These are phyloP conservation scores for Clangula hyemalis DNA, from an alignment of 2,797 vertebrate genomes.

Conservation along the genomic window DNA sequence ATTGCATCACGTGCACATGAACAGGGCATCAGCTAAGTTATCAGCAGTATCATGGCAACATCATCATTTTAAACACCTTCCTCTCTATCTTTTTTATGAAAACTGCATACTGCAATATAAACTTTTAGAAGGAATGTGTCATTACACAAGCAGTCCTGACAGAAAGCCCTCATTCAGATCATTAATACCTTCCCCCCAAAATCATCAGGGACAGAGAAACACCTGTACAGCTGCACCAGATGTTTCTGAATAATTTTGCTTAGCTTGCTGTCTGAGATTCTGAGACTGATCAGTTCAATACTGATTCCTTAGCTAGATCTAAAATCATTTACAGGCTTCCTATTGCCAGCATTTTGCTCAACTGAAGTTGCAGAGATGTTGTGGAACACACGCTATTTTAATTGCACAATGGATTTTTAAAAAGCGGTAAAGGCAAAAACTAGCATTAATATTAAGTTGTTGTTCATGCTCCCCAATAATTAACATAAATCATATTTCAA, in stretches of 20 bases:
- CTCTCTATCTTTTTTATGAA: conserved; percentile 73
- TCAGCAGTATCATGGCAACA: conserved; percentile 57
- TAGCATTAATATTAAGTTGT: background rate
- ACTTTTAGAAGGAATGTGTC: conserved; percentile 57
- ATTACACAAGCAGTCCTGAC: conserved; percentile 37
- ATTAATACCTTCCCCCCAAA: conserved; percentile 45
- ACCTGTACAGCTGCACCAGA: conserved; percentile 64
- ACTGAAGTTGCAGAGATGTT: background rate
- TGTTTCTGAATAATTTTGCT: conserved; percentile 57
- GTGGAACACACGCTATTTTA: background rate
- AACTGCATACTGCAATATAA: conserved; percentile 56
- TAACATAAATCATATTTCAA: conserved; percentile 12
- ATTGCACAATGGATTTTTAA: background rate
- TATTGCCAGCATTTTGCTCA: background rate
- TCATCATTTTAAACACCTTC: conserved; percentile 56
- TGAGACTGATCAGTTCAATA: background rate
- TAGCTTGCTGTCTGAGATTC: conserved; percentile 27
- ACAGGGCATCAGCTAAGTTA: conserved; percentile 70
- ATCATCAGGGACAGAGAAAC: conserved; percentile 32
- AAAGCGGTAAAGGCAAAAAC: background rate
- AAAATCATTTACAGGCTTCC: conserved; percentile 3
- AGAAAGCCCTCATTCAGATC: conserved; percentile 26
- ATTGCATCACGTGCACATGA: conserved; percentile 71
- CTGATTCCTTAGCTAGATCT: background rate
- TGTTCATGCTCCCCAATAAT: background rate